Percentiles rank a stretch among this genome's conserved stretches.
Conservation (phyloP, 64 coral and sea anemone genomes). For the Pocillopora verrucosa region DNA sequence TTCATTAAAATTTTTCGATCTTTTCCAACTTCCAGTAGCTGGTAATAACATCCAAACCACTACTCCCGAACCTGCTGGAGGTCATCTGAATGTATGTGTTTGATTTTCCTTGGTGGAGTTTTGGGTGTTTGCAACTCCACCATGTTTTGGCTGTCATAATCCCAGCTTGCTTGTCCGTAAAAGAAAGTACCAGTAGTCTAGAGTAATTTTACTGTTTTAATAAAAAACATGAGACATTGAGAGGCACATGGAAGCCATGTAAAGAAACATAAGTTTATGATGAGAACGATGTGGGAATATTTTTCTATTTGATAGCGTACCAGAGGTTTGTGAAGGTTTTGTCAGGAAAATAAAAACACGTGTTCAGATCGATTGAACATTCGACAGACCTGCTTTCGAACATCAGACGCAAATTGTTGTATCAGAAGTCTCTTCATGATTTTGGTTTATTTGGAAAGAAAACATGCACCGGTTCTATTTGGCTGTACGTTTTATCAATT, state of each 20-base stretch:
- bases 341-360: conserved; percentile 7
- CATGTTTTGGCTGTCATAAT: conserved; percentile 13
- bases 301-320: not conserved
- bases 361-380: not conserved
- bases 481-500: not conserved
- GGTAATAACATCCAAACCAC: conserved; percentile 4
- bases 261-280: not conserved
- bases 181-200: not conserved
- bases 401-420: not conserved
- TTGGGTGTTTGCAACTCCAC: not conserved
- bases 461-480: not conserved
- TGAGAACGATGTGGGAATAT: not conserved
- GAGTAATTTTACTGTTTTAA: not conserved
- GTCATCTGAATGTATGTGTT: conserved; percentile 24
- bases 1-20: not conserved
- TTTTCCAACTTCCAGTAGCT: conserved; percentile 1
- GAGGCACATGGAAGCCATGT: too few species aligned
- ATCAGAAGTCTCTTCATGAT: not conserved
- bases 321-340: not conserved
- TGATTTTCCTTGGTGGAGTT: conserved; percentile 15
- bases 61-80: not conserved
- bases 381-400: not conserved
- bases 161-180: not conserved
- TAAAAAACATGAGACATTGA: too few species aligned
- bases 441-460: not conserved